Conservation (phyloP, 2,113 vertebrate genomes). For the Psittacula cyanocephala region DNA sequence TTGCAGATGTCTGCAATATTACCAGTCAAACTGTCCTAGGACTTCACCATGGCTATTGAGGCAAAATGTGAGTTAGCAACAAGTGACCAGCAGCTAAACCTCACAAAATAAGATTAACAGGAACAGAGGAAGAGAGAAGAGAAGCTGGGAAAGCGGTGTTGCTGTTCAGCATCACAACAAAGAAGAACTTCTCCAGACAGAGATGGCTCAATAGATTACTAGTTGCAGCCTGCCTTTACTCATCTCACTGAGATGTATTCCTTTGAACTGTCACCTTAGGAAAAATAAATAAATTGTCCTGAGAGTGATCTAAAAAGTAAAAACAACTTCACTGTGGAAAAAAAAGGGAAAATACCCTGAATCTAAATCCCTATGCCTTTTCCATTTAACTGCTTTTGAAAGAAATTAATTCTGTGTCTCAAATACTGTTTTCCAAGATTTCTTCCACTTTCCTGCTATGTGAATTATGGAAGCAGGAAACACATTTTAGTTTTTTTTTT, state of each 20-base stretch:
- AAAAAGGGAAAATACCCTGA: background rate
- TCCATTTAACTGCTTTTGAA: background rate
- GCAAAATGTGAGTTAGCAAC: background rate
- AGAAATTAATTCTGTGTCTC: background rate
- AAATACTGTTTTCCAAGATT: background rate
- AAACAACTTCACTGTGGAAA: background rate
- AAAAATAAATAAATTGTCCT: conserved; percentile 43
- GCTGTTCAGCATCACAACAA: conserved; percentile 57
- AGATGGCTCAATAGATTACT: conserved; percentile 41
- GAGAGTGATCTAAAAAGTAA: conserved; percentile 43
- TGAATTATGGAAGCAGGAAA: background rate
- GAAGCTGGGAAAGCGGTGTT: background rate
- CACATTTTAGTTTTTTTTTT: background rate
- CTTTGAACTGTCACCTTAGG: conserved; percentile 48
- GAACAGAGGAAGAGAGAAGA: background rate
- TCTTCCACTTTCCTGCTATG: background rate
- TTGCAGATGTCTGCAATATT: background rate
- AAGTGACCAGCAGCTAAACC: conserved; percentile 12
- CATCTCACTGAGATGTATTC: conserved; percentile 24
- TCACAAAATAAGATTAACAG: conserved; percentile 13
- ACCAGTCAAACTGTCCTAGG: background rate
- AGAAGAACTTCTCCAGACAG: conserved; percentile 42
- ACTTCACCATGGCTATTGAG: background rate
- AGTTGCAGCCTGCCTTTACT: conserved; percentile 51
- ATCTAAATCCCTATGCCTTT: background rate